phyloP scores from a whole-genome alignment of 2,113 vertebrate species.

The Pleuronectes platessa region DNA sequence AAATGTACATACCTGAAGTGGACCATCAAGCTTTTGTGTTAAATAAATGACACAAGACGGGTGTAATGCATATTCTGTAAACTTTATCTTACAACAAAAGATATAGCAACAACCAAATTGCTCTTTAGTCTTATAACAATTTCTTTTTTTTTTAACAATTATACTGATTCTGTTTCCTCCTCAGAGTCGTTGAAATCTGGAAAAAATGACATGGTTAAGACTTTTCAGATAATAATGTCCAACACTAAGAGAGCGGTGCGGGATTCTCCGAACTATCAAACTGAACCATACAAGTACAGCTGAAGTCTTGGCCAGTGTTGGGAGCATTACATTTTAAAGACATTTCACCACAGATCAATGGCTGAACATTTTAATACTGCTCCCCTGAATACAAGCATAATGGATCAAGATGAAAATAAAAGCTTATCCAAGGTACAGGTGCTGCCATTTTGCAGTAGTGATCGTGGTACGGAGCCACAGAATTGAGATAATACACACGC shows the following conservation, averaged over 20 bases:
- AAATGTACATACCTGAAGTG: neutral
- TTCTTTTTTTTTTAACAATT: conserved; percentile 16
- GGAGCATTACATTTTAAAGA: too few species aligned
- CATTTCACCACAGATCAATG: too few species aligned
- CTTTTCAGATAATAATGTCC: neutral
- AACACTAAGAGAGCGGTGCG: neutral
- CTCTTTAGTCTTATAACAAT: neutral
- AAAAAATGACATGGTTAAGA: conserved; percentile 11
- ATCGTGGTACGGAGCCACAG: too few species aligned
- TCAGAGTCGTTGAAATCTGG: conserved; percentile 32
- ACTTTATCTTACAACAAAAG: conserved; percentile 77
- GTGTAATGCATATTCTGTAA: conserved; percentile 71
- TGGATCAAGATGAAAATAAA: too few species aligned
- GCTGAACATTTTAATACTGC: too few species aligned
- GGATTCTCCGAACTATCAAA: neutral
- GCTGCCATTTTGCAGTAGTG: too few species aligned
- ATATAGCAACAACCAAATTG: conserved; percentile 62
- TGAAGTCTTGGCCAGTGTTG: neutral
- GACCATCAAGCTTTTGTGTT: neutral
- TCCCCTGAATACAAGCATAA: too few species aligned
- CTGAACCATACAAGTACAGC: neutral
- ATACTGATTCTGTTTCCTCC: conserved; percentile 16
- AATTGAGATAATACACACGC: too few species aligned
- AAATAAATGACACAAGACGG: conserved; percentile 56
- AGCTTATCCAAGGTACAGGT: too few species aligned